A percentile compares a stretch with the other conserved stretches of the same genome.
phyloP scores from a whole-genome alignment of 1,140 invertebrate species.

The Penaeus chinensis region DNA sequence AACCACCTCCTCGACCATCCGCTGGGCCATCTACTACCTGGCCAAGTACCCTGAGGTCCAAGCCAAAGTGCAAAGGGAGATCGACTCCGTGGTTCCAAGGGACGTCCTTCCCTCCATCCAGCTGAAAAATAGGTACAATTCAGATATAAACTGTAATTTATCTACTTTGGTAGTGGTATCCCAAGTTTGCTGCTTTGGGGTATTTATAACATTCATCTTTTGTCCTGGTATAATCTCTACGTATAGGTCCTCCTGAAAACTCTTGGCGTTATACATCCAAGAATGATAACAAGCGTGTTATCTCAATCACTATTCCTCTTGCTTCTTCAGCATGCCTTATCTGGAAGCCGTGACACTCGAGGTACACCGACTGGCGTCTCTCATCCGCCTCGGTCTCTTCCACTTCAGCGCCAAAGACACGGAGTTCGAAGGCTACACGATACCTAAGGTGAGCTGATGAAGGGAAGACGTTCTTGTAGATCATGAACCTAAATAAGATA shows the following conservation, averaged over 20 bases:
- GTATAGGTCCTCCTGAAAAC: neutral
- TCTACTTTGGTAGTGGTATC: neutral
- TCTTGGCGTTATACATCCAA: too few relatives aligned
- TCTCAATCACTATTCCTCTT: neutral
- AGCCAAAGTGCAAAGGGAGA: constrained; percentile 82
- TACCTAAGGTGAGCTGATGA: constrained; percentile 23
- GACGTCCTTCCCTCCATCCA: constrained; percentile 19
- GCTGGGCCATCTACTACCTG: constrained; percentile 63
- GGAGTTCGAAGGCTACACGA: constrained; percentile 6
- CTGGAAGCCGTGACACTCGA: constrained; percentile 29
- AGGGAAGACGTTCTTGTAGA: too few relatives aligned
- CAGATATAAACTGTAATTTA: neutral
- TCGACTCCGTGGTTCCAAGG: constrained; percentile 18
- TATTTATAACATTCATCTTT: too few relatives aligned
- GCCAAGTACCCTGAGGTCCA: constrained; percentile 99
- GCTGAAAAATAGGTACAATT: constrained; percentile 15
- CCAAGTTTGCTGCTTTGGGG: too few relatives aligned
- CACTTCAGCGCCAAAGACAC: constrained; percentile 5
- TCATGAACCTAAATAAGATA: too few relatives aligned
- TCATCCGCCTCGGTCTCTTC: neutral
- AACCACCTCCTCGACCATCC: constrained; percentile 16
- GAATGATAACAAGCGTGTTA: too few relatives aligned
- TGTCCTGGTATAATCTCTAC: neutral
- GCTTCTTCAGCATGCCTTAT: constrained; percentile 13
- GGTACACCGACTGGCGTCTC: neutral